Evolutionary conservation across 2,797 vertebrate genomes (phyloP), one percentile per base, ranked within the genome.

Genomic region (Neosilurus mollespiculum): DNA sequence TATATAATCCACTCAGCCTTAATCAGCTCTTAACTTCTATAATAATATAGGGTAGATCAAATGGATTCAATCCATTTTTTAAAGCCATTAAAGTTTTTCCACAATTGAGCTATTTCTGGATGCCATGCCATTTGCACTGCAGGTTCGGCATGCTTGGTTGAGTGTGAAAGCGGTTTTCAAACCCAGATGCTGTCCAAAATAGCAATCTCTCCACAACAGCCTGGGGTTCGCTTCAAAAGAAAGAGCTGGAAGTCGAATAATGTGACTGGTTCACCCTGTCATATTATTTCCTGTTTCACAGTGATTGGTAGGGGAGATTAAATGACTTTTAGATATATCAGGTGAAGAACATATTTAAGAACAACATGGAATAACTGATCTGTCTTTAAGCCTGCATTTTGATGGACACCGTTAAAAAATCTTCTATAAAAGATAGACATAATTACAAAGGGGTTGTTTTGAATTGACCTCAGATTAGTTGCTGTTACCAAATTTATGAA

Each of bases 131-230:
- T 79, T 79, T 66, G 61, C 62, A 65, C 62, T 22, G 16, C 3
- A 6, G 77, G 62, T 79, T 66, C 49, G 9, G 43, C 53, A 79
- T 66, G 77, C 77, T 66, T 66, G 43, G 49, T 53, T 66, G 77
- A 66, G 77, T 79, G 77, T 66, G 49, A 79, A 79, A 79, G 62
- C 77, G 30, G 62, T 79, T 79, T 79, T 79, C 77, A 62, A 79
- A 65, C 77, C 77, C 49, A 49, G 77, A 79, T 66, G 77, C 77
- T 79, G 77, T 66, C 77, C 77, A 66, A 62, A 79, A 79, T 79
- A 79, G 49, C 61, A 79, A 79, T 79, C 61, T 66, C 62, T 53
- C 49, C 14, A 53, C 49, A 54, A 61, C 16, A 8, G 77, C 77
- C 49, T 54, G n/a, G 5, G 62, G 77, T 64, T 26, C 37, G 51